A percentile compares a stretch with the other conserved stretches of the same genome.
phyloP scores from a whole-genome alignment of 2,797 vertebrate species.

The Oreochromis mossambicus region DNA sequence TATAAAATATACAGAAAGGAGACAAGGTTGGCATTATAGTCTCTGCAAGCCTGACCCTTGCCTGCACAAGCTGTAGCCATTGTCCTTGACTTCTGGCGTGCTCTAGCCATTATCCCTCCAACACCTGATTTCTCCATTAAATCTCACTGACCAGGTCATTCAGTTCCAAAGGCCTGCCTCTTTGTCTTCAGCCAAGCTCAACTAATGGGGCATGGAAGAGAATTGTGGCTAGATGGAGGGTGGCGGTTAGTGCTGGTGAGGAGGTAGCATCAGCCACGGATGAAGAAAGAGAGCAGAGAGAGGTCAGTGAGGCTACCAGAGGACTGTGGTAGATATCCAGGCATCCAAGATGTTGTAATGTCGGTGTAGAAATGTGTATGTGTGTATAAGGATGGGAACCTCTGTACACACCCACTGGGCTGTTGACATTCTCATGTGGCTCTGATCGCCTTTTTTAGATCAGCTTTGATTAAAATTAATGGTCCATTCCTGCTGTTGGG shows the following conservation, averaged over 20 bases:
- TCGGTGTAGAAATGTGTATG: conserved; percentile 2
- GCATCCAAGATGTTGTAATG: conserved; percentile 41
- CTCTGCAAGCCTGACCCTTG: conserved; percentile 72
- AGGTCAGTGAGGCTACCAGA: conserved; percentile 60
- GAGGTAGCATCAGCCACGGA: conserved; percentile 68
- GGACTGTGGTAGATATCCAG: conserved; percentile 39
- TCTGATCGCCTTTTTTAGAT: conserved; percentile 85
- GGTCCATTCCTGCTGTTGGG: conserved; percentile 88
- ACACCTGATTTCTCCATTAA: conserved; percentile 94
- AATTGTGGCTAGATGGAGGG: conserved; percentile 72
- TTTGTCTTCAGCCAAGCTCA: conserved; percentile 95
- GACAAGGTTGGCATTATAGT: conserved; percentile 72
- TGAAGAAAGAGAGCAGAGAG: conserved; percentile 65
- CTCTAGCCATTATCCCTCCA: conserved; percentile 85
- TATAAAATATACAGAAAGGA: conserved; percentile 67
- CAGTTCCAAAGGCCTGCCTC: conserved; percentile 91
- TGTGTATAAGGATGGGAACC: conserved; percentile 51
- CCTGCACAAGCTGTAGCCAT: conserved; percentile 77
- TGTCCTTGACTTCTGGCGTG: conserved; percentile 91
- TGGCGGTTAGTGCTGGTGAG: conserved; percentile 70
- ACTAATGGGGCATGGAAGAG: conserved; percentile 86
- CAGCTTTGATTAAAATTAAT: conserved; percentile 99
- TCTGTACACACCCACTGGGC: conserved; percentile 83
- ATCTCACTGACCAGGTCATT: conserved; percentile 97
- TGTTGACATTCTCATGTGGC: conserved; percentile 91